Evolutionary conservation across 2,113 vertebrate genomes (phyloP).

Genomic region (Hepsetus odoe): DNA sequence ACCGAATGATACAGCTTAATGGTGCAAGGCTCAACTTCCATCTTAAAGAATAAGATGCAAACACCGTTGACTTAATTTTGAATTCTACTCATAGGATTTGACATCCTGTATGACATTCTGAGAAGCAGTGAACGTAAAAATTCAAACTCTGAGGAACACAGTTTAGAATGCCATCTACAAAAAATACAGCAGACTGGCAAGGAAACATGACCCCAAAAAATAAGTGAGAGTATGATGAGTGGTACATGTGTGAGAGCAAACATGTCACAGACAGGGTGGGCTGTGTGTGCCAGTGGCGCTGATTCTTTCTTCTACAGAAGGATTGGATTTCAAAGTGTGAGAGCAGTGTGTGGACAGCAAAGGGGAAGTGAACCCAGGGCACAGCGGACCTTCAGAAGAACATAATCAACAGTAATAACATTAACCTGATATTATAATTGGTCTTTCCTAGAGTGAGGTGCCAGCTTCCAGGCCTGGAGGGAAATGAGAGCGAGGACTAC

Average conservation of each 20-base stretch:
- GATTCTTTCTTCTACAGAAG: constrained; percentile 63
- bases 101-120: no score
- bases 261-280: constrained; percentile 57
- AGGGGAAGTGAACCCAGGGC: constrained; percentile 68
- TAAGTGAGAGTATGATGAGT: constrained; percentile 8
- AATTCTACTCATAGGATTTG: no score
- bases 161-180: neutral
- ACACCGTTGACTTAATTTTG: no score
- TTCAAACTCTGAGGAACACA: no score
- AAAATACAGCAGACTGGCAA: neutral
- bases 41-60: no score
- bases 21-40: no score
- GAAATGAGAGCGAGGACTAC: constrained; percentile 64
- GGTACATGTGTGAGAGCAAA: constrained; percentile 18
- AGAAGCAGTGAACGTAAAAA: no score
- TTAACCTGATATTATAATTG: constrained; percentile 75
- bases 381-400: constrained; percentile 66
- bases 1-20: no score
- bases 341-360: constrained; percentile 46
- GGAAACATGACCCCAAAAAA: neutral
- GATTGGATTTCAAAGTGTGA: constrained; percentile 68
- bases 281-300: constrained; percentile 47
- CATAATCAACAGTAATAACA: constrained; percentile 78
- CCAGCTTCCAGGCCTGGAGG: constrained; percentile 67
- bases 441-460: constrained; percentile 63